These are phyloP conservation scores for Nebria brevicollis DNA, from an alignment of 2,888 invertebrate genomes.

Conservation along the genomic window DNA sequence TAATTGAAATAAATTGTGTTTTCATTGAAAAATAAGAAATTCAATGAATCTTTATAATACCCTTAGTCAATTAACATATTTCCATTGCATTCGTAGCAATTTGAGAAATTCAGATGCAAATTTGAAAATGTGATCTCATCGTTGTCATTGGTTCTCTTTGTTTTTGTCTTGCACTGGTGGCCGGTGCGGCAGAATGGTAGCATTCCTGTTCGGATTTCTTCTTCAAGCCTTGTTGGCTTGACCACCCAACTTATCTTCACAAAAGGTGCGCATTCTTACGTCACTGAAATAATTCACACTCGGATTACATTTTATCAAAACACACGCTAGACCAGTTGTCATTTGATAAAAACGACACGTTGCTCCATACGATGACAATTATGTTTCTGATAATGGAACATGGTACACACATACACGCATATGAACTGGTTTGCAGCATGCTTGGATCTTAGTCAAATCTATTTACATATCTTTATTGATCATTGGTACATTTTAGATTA, in stretches of 20 bases:
- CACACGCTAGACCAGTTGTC: conserved; percentile 22
- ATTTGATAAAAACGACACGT: conserved; percentile 10
- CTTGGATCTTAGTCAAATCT: too few relatives aligned
- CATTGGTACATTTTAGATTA: too few relatives aligned
- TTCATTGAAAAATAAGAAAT: not conserved
- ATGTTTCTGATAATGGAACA: conserved; percentile 32
- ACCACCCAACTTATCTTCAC: conserved; percentile 33
- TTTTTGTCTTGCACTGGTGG: conserved; percentile 10
- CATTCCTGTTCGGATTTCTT: conserved; percentile 33
- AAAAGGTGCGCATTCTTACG: conserved; percentile 14
- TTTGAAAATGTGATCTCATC: not conserved
- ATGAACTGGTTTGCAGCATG: not conserved
- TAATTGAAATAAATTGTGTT: not conserved
- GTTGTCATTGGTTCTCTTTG: not conserved
- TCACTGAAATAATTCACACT: conserved; percentile 31
- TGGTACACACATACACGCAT: not conserved
- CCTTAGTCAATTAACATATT: not conserved
- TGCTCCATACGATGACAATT: conserved; percentile 35
- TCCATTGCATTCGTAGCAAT: not conserved
- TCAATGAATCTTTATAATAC: not conserved
- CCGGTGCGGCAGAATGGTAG: conserved; percentile 1
- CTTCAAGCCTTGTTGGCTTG: conserved; percentile 15
- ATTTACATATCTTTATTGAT: too few relatives aligned
- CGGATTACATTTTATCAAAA: conserved; percentile 33
- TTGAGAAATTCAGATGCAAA: not conserved